Evolutionary conservation across 2,888 invertebrate genomes (phyloP), one percentile per base, ranked within the genome.

Genomic region (Athalia cordata): DNA sequence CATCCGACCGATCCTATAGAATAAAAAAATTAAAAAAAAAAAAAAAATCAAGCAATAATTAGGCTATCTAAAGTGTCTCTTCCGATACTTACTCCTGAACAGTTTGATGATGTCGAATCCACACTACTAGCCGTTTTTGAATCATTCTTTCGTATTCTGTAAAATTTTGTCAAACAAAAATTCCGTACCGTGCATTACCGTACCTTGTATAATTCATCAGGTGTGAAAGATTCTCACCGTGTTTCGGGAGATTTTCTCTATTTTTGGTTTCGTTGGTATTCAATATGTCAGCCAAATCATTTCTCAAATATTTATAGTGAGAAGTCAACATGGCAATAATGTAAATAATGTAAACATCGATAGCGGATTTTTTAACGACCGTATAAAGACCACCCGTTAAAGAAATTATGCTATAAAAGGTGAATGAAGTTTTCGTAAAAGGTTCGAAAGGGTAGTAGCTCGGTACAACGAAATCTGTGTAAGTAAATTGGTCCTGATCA

Each of bases 331-430:
- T 29, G 0, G 82, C 72, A 11, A 86, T 80, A 9, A 82, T 64
- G 52, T 86, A 79, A 59, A 82, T 83, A 7, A 81, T 79, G 50
- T 86, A 86, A 7, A 85, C 4, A 50, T 86, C 86, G 1, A 84
- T 59, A 7, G 82, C 62, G 8, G 79, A 77, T 62, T 86, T 85
- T 43, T 80, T 83, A 0, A 79, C 5, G 1, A 83, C 80, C 3
- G 78, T 29, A 47, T 77, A 81, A 0, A 61, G 6, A 0, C 66
- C 7, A 7, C 81, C 82, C 3, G 83, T 1, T 0, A 70, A 5
- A 76, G 85, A 59, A 0, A 85, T 8, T 0, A 82, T 0, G 3
- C 79, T 65, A 1, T 81, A 83, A 0, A n/a, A 6, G 1, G 81
- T 6, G 43, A 86, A 86, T 45, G 79, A 7, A 1, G 7, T 47